Evolutionary conservation across 2,113 vertebrate species (phyloP), one percentile per base, ranked within the genome.

Genomic region (Oryzias melastigma): DNA sequence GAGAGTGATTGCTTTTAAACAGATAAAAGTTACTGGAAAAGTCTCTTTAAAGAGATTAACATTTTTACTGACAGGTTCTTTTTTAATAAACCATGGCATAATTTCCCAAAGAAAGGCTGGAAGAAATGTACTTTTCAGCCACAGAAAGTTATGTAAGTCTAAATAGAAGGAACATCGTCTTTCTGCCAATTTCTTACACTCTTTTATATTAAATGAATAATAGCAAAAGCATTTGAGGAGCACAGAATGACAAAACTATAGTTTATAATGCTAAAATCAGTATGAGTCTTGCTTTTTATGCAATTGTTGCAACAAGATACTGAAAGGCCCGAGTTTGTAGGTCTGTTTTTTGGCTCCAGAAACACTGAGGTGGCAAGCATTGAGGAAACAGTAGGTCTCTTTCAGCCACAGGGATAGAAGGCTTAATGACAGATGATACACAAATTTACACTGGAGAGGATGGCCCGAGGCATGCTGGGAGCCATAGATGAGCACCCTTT

Each of bases 371-470:
- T 0, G 20, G 63, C 48, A 43, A 57, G 73, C 57, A 57, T 48
- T 7, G 66, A 64, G 52, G 59, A 85, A 48, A 65, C 65, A 76
- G 73, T 44, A 59, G 77, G 62, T 48, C 62, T 78, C 74, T 62
- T 35, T 65, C 53, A 77, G 80, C 75, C 63, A 75, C 59, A 40
- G 71, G 78, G 66, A 72, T 58, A 68, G 65, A 80, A 53, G 63
- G 48, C 67, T 80, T 72, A 85, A 80, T 76, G 69, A 77, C 75
- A 83, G 79, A 88, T 81, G 80, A 87, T 83, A 80, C 81, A 81
- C 79, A 83, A 58, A 84, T 78, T 85, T 85, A 69, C 84, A 79
- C 80, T 73, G 80, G 65, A 65, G 78, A 84, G 80, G 82, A 85
- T 72, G 77, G 80, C 84, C 78, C 68, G 57, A 58, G 74, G 80